A percentile compares a stretch with the other conserved stretches of the same genome.
Conservation (phyloP, 2,797 vertebrate genomes). For the Danio albolineatus region DNA sequence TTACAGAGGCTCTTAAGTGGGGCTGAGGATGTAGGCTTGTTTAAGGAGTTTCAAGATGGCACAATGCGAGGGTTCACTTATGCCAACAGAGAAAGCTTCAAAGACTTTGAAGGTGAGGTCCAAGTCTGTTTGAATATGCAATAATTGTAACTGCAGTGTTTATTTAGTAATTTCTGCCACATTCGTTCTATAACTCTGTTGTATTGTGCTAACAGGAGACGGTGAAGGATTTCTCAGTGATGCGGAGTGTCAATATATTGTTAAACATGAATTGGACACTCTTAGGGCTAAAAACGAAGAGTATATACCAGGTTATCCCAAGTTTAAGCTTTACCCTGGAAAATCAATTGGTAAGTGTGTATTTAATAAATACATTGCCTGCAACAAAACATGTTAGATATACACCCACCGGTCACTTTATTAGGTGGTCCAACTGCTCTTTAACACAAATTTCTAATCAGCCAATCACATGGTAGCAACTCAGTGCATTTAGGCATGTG, state of each 20-base stretch:
- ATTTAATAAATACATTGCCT: not conserved
- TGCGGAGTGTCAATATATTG: conserved; percentile 94
- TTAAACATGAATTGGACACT: conserved; percentile 95
- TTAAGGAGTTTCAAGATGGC: conserved; percentile 89
- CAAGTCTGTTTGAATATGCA: not conserved
- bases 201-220: conserved; percentile 77
- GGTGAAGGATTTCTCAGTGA: conserved; percentile 90
- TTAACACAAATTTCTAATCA: too few relatives aligned
- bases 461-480: too few relatives aligned
- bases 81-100: conserved; percentile 85
- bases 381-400: not conserved
- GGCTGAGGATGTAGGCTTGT: conserved; percentile 89
- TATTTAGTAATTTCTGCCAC: not conserved
- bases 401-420: too few relatives aligned
- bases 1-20: conserved; percentile 85
- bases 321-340: conserved; percentile 92
- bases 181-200: not conserved
- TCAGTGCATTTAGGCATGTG: too few relatives aligned
- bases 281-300: conserved; percentile 91
- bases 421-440: too few relatives aligned
- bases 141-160: not conserved
- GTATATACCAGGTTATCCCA: conserved; percentile 89
- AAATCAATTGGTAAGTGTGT: conserved; percentile 86
- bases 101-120: conserved; percentile 83
- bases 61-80: conserved; percentile 91